Conservation (phyloP, 2,113 vertebrate species). For the Silurus glanis region DNA sequence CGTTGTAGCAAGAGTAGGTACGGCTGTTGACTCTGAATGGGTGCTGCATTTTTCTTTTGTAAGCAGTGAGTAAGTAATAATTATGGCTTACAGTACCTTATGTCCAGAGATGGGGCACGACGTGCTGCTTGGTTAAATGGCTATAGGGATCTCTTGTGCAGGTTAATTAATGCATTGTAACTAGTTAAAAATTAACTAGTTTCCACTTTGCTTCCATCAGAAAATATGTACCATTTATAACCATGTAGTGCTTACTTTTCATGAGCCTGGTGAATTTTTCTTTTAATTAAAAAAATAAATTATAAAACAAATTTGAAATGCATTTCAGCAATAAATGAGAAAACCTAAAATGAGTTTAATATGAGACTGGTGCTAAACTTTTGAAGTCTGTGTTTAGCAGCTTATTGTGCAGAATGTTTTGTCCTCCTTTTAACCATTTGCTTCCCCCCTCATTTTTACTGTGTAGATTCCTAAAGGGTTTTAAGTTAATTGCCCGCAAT, state of each 20-base stretch:
- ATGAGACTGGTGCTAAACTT: neutral
- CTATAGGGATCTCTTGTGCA: neutral
- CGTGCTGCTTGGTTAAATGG: neutral
- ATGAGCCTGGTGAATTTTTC: neutral
- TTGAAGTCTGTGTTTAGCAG: constrained; percentile 16
- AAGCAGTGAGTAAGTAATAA: neutral
- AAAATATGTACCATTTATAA: neutral
- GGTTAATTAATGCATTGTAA: neutral
- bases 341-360: neutral
- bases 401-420: constrained; percentile 21
- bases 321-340: neutral
- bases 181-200: neutral
- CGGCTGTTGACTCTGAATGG: neutral
- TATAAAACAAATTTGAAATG: neutral
- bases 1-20: neutral
- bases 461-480: constrained; percentile 94
- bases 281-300: too few relatives aligned
- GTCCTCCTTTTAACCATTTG: constrained; percentile 67
- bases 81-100: neutral
- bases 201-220: neutral
- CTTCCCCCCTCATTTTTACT: constrained; percentile 75
- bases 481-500: constrained; percentile 85
- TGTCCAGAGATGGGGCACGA: neutral
- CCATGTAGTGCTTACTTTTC: neutral
- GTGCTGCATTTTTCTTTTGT: neutral